Evolutionary conservation across 1,140 invertebrate species (phyloP), one percentile per base, ranked within the genome.

Genomic region (silkworm (Bombyx mori)): DNA sequence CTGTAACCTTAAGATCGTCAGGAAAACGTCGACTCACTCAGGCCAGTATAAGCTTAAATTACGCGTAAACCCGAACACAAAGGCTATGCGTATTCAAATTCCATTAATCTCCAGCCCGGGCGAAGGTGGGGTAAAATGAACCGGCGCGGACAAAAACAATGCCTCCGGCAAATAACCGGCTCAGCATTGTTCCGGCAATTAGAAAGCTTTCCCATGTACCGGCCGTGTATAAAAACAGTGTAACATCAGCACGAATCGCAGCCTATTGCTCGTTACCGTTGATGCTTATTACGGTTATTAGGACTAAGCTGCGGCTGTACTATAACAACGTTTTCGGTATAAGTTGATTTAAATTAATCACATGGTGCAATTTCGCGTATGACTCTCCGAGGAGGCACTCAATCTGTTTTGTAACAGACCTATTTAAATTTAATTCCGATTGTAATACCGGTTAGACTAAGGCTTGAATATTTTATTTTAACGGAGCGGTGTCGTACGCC

Each of bases 121-220:
- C 79, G 72, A 77, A 71, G 77, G 77, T 76, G 77, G 79, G 79
- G 79, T 81, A 82, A 85, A 83, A 83, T 83, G 81, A 86, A 85
- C 83, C 80, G 75, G 77, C 73, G 67, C 80, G 82, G 82, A 86
- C 83, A 85, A 86, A 86, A 86, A 86, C 83, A 86, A 86, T 84
- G 81, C 81, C 83, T 78, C 79, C 71, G 79, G 83, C 83, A 78
- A 84, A 86, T 84, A 86, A 84, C 83, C 81, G 77, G 83, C 81
- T 84, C 83, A 82, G 83, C 83, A 85, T 86, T 86, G 83, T 86
- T 86, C 83, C 83, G 82, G 82, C 83, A 86, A 86, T 86, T 85
- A 86, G 82, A 86, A 85, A 86, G 83, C 83, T 86, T 86, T 86
- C 83, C 82, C 80, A 82, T 86, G 83, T 86, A 86, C 77, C 76